These are phyloP conservation scores for Escarpia spicata DNA, from an alignment of 2,888 invertebrate species.

Conservation along the genomic window DNA sequence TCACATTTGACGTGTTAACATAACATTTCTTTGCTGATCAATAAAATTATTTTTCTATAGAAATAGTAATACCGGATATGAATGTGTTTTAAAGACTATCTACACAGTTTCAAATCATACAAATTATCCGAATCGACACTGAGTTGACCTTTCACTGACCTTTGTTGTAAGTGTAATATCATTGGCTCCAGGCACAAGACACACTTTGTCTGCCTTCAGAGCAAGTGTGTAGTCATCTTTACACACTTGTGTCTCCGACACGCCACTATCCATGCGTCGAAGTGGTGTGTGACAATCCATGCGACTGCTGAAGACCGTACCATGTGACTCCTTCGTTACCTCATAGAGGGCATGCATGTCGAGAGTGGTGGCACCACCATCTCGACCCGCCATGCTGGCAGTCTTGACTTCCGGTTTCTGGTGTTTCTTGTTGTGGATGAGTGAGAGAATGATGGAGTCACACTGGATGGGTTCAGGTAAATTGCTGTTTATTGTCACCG, in stretches of 20 bases:
- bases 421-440: conserved; percentile 8
- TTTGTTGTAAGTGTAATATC: conserved; percentile 62
- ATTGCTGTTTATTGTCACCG: conserved; percentile 20
- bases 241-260: conserved; percentile 75
- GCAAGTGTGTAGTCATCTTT: conserved; percentile 76
- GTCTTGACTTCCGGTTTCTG: neutral
- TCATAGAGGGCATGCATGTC: conserved; percentile 28
- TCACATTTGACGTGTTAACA: neutral
- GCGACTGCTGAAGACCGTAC: neutral
- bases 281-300: conserved; percentile 27
- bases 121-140: neutral
- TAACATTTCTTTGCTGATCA: neutral
- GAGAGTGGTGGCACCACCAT: neutral
- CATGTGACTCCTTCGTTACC: conserved; percentile 20
- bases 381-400: neutral
- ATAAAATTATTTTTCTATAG: neutral
- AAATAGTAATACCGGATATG: neutral
- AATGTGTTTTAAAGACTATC: neutral
- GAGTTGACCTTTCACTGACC: conserved; percentile 52
- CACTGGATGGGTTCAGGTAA: conserved; percentile 26
- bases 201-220: conserved; percentile 67
- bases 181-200: conserved; percentile 67
- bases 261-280: conserved; percentile 43
- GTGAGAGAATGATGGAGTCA: conserved; percentile 26
- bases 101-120: neutral